A percentile compares a stretch with the other conserved stretches of the same genome.
These are phyloP conservation scores for Ectemnius cavifrons DNA, from an alignment of 2,888 invertebrate species.

Conservation along the genomic window DNA sequence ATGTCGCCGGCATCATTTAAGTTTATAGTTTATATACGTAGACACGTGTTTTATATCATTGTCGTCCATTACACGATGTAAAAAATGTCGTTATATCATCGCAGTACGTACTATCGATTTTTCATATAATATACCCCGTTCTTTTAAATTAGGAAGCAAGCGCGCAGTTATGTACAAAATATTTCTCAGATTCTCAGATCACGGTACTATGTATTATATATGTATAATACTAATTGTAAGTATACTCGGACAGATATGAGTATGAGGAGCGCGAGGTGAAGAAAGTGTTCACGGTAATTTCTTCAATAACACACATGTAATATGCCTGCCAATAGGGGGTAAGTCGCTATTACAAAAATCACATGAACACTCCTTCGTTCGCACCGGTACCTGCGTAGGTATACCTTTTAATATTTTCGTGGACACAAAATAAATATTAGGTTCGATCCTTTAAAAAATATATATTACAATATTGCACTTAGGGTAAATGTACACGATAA, in stretches of 20 bases:
- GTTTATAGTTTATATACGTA: constrained; percentile 8
- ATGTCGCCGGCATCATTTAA: constrained; percentile 58
- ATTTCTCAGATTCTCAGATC: constrained; percentile 33
- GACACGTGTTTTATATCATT: constrained; percentile 21
- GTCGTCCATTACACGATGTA: constrained; percentile 58
- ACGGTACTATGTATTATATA: constrained; percentile 25
- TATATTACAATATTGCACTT: constrained; percentile 65
- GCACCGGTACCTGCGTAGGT: constrained; percentile 35
- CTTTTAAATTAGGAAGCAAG: constrained; percentile 60
- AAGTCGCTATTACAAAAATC: not conserved
- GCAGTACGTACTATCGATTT: constrained; percentile 51
- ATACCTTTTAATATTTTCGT: constrained; percentile 46
- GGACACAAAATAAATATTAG: constrained; percentile 61
- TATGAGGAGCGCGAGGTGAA: constrained; percentile 33
- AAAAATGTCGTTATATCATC: constrained; percentile 59
- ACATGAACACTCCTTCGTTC: not conserved
- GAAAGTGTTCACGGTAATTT: constrained; percentile 33
- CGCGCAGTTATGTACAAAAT: constrained; percentile 56
- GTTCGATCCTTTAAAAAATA: constrained; percentile 64
- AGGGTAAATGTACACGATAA: constrained; percentile 63
- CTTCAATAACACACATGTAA: constrained; percentile 26
- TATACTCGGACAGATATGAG: constrained; percentile 48
- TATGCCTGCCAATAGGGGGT: constrained; percentile 39
- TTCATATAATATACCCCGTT: constrained; percentile 21
- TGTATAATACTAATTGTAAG: constrained; percentile 26